phyloP scores from a whole-genome alignment of 2,113 vertebrate genomes.

The Drymodes brunneopygia region DNA sequence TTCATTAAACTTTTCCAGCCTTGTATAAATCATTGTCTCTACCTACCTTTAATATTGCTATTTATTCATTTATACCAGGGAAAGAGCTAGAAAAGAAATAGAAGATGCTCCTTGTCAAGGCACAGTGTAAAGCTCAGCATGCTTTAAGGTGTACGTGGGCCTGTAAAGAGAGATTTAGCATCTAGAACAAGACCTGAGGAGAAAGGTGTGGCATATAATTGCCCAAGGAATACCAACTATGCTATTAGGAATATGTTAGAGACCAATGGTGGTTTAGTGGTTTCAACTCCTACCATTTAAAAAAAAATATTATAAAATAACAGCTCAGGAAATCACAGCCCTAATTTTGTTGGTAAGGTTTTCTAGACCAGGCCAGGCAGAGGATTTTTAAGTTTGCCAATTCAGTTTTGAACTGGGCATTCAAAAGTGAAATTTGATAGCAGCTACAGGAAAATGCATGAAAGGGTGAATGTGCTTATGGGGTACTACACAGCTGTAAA shows the following conservation, averaged over 20 bases:
- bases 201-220: not conserved
- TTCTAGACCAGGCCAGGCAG: not conserved
- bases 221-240: not conserved
- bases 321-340: not conserved
- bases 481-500: not conserved
- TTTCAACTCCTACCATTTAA: not conserved
- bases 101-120: not conserved
- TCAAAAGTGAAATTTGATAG: not conserved
- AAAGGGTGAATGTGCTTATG: accelerated
- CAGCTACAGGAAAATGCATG: not conserved
- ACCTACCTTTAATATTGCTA: not conserved
- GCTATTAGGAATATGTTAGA: not conserved
- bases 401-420: not conserved
- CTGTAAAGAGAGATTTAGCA: not conserved
- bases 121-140: not conserved
- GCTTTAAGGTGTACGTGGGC: not conserved
- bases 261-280: not conserved
- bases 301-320: not conserved
- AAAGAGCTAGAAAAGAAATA: not conserved
- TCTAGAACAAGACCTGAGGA: not conserved
- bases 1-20: not conserved
- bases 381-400: not conserved
- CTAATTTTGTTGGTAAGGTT: not conserved
- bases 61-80: not conserved
- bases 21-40: not conserved